A percentile compares a stretch with the other conserved stretches of the same genome.
Conservation (phyloP, 2,113 vertebrate species). For the Zosterops pallidus region DNA sequence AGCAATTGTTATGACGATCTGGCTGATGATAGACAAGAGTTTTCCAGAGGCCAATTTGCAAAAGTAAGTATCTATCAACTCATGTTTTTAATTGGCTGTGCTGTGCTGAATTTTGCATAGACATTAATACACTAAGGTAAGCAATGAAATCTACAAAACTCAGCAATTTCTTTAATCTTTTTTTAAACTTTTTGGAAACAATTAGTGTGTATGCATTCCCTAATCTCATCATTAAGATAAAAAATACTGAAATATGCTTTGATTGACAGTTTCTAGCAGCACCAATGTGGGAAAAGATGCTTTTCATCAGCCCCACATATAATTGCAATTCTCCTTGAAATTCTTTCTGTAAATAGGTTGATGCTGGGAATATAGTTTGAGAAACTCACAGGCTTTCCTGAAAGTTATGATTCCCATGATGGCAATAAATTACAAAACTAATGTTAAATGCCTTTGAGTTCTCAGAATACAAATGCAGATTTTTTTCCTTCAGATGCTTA, state of each 20-base stretch:
- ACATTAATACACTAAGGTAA: neutral
- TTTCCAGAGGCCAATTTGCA: neutral
- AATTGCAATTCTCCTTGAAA: slow-evolving; percentile 40
- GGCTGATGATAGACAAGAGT: neutral
- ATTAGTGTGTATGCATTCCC: neutral
- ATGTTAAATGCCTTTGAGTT: slow-evolving; percentile 12
- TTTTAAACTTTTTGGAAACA: neutral
- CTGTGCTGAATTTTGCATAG: neutral
- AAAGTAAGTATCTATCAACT: neutral
- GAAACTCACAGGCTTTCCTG: slow-evolving; percentile 39
- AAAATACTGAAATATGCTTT: neutral
- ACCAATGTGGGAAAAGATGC: slow-evolving; percentile 9
- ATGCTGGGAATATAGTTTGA: slow-evolving; percentile 26
- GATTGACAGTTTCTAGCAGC: neutral
- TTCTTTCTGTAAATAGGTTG: slow-evolving; percentile 42
- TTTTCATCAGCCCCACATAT: slow-evolving; percentile 8
- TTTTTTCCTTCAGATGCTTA: slow-evolving; percentile 4
- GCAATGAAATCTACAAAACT: neutral
- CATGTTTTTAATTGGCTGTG: neutral
- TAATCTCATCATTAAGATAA: slow-evolving; percentile 43
- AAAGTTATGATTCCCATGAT: slow-evolving; percentile 47
- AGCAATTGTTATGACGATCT: neutral
- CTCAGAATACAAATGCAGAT: slow-evolving; percentile 18
- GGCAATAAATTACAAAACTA: slow-evolving; percentile 35
- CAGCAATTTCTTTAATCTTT: neutral